Base-by-base conservation (phyloP, 1,140 invertebrate species). In the Drosophila azteca region DNA sequence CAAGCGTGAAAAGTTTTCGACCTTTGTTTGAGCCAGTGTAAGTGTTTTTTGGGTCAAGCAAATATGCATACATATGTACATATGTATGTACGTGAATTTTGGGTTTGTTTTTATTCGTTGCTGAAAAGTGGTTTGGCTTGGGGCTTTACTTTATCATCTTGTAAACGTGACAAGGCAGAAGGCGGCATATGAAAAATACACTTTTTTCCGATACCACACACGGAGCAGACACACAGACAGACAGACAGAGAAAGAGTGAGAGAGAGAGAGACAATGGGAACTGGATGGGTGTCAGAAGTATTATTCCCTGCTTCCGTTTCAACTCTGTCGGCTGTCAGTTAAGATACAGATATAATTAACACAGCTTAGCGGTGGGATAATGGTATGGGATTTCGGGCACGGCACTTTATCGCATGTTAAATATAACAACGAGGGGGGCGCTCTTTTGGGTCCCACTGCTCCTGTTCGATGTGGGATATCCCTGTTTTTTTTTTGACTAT, bases 161-260 rank as follows among this genome's bases (percentile, higher is more conserved):
- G 84, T 88, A 77, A 87, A 83, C 83, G 71, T 83, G 83, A 79
- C 79, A 64, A 71, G 79, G 83, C 83, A 75, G 80, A 88, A 82
- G 73, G 45, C 58, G 8, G 26, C 70, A 46, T 52, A 74, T 53
- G 70, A 49, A 55, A 51, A 64, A 65, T 43, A 64, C 46, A 29
- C 66, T 64, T 55, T 57, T 65, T 54, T 41, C 54, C 44, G 5
- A 49, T 51, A 44, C 67, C 78, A 62, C 59, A 67, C 57, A 55
- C 51, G 54, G 45, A 50, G 5, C 41, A 39, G 26, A 24, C 13
- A 20, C 9, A 17, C 49, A 13, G 39, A 45, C 15, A 61, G 51
- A 20, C 17, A 20, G 22, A 4, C 1, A 24, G 3, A 4, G 22
- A 26, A 0, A 5, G 24, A 26, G 0, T 0, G 24, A 26, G 24